Percentiles rank a stretch among this genome's conserved stretches.
Evolutionary conservation across 2,797 vertebrate species (phyloP).

Genomic region (Enteromius unitaeniatus): DNA sequence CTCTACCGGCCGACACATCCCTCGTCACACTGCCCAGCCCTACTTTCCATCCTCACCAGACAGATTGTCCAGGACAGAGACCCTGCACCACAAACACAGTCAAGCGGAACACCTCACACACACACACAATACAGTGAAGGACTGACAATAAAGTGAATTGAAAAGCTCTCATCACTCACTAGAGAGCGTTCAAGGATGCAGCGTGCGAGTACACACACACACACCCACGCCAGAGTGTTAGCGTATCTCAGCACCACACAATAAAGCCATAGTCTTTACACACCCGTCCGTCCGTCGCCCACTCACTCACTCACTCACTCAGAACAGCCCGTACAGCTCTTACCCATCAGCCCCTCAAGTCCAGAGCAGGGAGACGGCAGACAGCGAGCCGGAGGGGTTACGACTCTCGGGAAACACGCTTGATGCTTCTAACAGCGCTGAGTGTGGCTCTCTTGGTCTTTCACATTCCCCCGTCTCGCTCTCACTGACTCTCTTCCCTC

Average conservation of each 20-base stretch:
- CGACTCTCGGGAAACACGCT: slow-evolving; percentile 30
- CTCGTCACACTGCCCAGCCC: slow-evolving; percentile 31
- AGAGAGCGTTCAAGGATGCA: slow-evolving; percentile 52
- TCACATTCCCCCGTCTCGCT: slow-evolving; percentile 61
- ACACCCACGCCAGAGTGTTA: slow-evolving; percentile 49
- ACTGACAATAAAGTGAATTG: slow-evolving; percentile 35
- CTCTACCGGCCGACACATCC: background rate
- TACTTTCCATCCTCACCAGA: slow-evolving; percentile 52
- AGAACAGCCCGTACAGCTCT: slow-evolving; percentile 60
- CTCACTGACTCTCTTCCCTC: slow-evolving; percentile 69
- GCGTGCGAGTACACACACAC: slow-evolving; percentile 21
- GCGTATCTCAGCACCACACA: slow-evolving; percentile 78
- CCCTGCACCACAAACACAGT: slow-evolving; percentile 54
- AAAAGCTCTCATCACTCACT: slow-evolving; percentile 47
- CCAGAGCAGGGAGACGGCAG: slow-evolving; percentile 46
- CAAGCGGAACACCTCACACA: slow-evolving; percentile 39
- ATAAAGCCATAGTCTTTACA: slow-evolving; percentile 70
- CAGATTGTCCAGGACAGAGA: slow-evolving; percentile 43
- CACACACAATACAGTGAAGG: slow-evolving; percentile 20
- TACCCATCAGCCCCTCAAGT: slow-evolving; percentile 76
- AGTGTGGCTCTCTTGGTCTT: slow-evolving; percentile 61
- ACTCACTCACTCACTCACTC: slow-evolving; percentile 57
- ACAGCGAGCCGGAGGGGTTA: slow-evolving; percentile 9
- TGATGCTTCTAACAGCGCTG: slow-evolving; percentile 41
- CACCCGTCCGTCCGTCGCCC: slow-evolving; percentile 30